A percentile compares a stretch with the other conserved stretches of the same genome.
phyloP scores from a whole-genome alignment of 2,888 invertebrate genomes.

The Hypselothyrea guttata region DNA sequence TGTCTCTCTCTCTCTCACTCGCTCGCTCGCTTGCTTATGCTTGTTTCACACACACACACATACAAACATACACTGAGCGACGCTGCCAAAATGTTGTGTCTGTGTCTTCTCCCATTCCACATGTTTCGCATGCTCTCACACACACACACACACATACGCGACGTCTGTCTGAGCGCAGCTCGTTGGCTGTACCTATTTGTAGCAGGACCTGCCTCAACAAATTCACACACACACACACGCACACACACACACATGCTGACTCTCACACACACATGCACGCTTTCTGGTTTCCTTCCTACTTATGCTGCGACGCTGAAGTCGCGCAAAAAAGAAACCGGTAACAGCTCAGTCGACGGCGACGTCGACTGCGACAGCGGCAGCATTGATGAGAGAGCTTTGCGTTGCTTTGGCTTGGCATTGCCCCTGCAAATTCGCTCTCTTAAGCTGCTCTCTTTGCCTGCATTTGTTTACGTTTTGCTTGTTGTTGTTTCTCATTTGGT shows the following conservation, averaged over 20 bases:
- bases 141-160: slow-evolving; percentile 23
- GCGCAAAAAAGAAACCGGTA: slow-evolving; percentile 57
- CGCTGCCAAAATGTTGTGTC: slow-evolving; percentile 63
- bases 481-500: slow-evolving; percentile 15
- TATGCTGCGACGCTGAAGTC: slow-evolving; percentile 48
- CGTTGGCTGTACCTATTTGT: slow-evolving; percentile 81
- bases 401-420: not conserved
- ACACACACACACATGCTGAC: slow-evolving; percentile 21
- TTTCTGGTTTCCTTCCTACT: slow-evolving; percentile 76
- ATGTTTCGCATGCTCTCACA: slow-evolving; percentile 35
- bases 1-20: slow-evolving; percentile 59
- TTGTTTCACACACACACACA: slow-evolving; percentile 54
- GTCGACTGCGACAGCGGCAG: slow-evolving; percentile 21
- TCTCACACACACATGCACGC: slow-evolving; percentile 32
- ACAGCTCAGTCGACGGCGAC: slow-evolving; percentile 43
- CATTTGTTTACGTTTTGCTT: slow-evolving; percentile 56
- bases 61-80: slow-evolving; percentile 38
- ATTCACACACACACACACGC: slow-evolving; percentile 57
- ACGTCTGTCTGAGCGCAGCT: slow-evolving; percentile 73
- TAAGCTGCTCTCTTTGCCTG: slow-evolving; percentile 30
- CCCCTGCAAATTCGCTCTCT: slow-evolving; percentile 32
- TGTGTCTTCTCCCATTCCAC: slow-evolving; percentile 67
- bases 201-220: slow-evolving; percentile 82
- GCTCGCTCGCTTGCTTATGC: slow-evolving; percentile 72
- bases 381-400: slow-evolving; percentile 26